Evolutionary conservation across 2,113 vertebrate species (phyloP).

Genomic region (Melanostigma gelatinosum): DNA sequence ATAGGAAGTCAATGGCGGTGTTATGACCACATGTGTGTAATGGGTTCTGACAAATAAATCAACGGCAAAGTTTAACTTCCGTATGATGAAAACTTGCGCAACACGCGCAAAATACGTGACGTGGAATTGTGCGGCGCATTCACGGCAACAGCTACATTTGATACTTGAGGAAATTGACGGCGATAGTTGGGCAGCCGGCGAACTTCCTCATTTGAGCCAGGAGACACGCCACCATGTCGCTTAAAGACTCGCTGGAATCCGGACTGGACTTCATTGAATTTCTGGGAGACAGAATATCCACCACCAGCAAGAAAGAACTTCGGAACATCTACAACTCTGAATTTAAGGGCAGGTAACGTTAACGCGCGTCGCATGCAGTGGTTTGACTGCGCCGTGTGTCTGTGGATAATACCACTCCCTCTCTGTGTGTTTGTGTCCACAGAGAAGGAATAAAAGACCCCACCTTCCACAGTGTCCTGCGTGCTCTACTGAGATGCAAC

Average conservation of each 20-base stretch:
- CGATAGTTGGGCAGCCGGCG: background rate
- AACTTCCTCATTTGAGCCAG: conserved; percentile 25
- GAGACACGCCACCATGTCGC: conserved; percentile 42
- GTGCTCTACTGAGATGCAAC: conserved; percentile 73
- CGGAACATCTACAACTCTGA: conserved; percentile 84
- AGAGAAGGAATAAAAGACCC: conserved; percentile 80
- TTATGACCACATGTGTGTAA: background rate
- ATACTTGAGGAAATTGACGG: background rate
- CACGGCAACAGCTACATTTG: too few species aligned
- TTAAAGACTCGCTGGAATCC: conserved; percentile 66
- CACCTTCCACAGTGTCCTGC: conserved; percentile 80
- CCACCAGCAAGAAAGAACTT: conserved; percentile 78
- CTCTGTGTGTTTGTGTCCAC: conserved; percentile 2
- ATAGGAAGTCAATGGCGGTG: background rate
- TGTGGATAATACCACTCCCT: background rate
- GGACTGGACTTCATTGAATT: conserved; percentile 87
- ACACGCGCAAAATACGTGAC: background rate
- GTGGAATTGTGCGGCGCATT: background rate
- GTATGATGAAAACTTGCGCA: accelerated
- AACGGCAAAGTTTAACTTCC: background rate
- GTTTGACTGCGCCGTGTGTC: background rate
- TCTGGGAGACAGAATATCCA: conserved; percentile 77
- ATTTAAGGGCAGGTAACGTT: conserved; percentile 80
- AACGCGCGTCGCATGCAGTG: background rate
- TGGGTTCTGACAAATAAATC: background rate